Percentiles rank a stretch among this genome's conserved stretches.
phyloP scores from a whole-genome alignment of 2,113 vertebrate genomes.

The Pandion haliaetus region DNA sequence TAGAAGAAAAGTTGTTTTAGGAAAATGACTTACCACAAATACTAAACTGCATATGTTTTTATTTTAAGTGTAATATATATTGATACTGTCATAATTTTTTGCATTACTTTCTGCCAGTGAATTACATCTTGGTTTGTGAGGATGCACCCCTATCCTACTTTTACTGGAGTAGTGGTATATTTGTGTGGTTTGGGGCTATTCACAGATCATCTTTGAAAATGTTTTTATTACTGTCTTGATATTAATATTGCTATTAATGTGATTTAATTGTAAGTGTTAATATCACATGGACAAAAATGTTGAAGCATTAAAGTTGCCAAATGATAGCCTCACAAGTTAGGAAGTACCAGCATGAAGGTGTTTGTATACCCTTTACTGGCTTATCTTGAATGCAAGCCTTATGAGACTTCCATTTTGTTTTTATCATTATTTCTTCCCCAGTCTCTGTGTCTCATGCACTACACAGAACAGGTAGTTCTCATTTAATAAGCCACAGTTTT shows the following conservation, averaged over 20 bases:
- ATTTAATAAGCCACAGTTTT: not conserved
- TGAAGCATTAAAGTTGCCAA: not conserved
- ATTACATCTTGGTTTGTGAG: not conserved
- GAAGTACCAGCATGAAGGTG: not conserved
- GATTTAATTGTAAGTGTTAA: not conserved
- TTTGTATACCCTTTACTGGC: not conserved
- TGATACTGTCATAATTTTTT: not conserved
- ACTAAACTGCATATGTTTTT: not conserved
- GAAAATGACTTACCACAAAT: not conserved
- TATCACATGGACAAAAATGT: not conserved
- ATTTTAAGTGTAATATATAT: not conserved
- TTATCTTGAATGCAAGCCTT: not conserved
- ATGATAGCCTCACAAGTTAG: not conserved
- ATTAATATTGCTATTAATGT: not conserved
- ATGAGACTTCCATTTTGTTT: not conserved
- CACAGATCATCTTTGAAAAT: not conserved
- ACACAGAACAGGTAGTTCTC: not conserved
- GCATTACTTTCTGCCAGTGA: not conserved
- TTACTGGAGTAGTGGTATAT: not conserved
- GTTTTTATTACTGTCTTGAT: not conserved
- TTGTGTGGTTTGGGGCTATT: not conserved
- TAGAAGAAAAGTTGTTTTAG: not conserved
- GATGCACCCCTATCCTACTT: not conserved
- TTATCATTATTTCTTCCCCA: not conserved
- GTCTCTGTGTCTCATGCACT: not conserved